Evolutionary conservation across 1,140 invertebrate species (phyloP), one percentile per base, ranked within the genome.

Genomic region (Drosophila willistoni): DNA sequence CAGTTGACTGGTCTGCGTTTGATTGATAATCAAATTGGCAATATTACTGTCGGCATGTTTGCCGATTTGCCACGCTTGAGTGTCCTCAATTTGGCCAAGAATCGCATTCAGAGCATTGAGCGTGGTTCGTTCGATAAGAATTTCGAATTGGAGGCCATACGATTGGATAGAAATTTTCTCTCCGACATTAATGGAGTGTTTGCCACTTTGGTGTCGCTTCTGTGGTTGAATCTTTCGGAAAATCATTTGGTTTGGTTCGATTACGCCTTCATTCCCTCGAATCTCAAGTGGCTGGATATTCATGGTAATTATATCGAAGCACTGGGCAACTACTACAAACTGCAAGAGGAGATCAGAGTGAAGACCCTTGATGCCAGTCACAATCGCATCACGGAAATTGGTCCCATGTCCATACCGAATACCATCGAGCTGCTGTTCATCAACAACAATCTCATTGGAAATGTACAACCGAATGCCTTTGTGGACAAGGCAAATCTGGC

Each of bases 211-310:
- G 94, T 96, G 0, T 96, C 95, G 71, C 93, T 98, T 33, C 92
- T 97, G 77, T 96, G 97, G 95, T 93, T 98, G 41, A 98, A 98
- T 92, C 93, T 98, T n/a, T 97, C 96, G 1, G 96, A 97, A 92
- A 98, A 98, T 93, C 96, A 97, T 93, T 93, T 98, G 84, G 95
- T 97, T 54, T 97, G 96, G 96, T 98, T 98, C 90, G 97, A 98
- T 91, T 98, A 97, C 91, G 96, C 96, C 13, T 96, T 97, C 91
- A 95, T 98, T 70, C 97, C 97, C 9, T 95, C 94, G 54, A 97
- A 97, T 91, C 93, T 98, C 54, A 97, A 98, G 92, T 98, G 97
- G 96, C 93, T 98, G 82, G 97, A 98, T 90, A 95, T 98, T 77
- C 96, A 97, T 90, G 95, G 96, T 42, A 98, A 98, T 91, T 96